A percentile compares a stretch with the other conserved stretches of the same genome.
Evolutionary conservation across 2,797 vertebrate genomes (phyloP).

Genomic region (Siniperca obscura): DNA sequence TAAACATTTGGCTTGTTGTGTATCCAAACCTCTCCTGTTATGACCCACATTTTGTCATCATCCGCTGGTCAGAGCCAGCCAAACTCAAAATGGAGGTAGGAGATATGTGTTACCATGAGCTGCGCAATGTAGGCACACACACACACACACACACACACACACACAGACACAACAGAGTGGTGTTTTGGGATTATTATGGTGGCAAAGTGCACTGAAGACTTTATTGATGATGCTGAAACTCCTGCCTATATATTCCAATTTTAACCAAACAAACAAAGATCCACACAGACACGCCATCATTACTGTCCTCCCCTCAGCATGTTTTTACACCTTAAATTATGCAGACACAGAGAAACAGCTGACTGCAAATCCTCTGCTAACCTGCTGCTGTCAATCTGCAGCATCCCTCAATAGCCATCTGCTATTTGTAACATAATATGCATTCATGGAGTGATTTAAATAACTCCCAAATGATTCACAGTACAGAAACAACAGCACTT

Average conservation of each 20-base stretch:
- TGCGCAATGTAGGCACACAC: slow-evolving; percentile 5
- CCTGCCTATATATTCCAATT: not conserved
- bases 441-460: slow-evolving; percentile 10
- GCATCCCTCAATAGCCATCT: not conserved
- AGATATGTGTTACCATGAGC: slow-evolving; percentile 34
- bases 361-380: not conserved
- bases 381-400: slow-evolving; percentile 33
- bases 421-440: not conserved
- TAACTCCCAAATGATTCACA: not conserved
- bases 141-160: slow-evolving; percentile 13
- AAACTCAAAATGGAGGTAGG: slow-evolving; percentile 76
- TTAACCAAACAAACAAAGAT: slow-evolving; percentile 21
- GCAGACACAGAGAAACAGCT: not conserved
- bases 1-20: not conserved
- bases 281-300: not conserved
- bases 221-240: slow-evolving; percentile 16
- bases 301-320: not conserved
- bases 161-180: slow-evolving; percentile 4
- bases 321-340: slow-evolving; percentile 4
- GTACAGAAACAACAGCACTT: slow-evolving; percentile 7
- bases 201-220: not conserved
- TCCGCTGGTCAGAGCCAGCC: slow-evolving; percentile 41
- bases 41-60: slow-evolving; percentile 75
- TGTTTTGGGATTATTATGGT: slow-evolving; percentile 14
- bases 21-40: slow-evolving; percentile 12